Conservation (phyloP, 2,797 vertebrate genomes). For the Lepus oiostolus region DNA sequence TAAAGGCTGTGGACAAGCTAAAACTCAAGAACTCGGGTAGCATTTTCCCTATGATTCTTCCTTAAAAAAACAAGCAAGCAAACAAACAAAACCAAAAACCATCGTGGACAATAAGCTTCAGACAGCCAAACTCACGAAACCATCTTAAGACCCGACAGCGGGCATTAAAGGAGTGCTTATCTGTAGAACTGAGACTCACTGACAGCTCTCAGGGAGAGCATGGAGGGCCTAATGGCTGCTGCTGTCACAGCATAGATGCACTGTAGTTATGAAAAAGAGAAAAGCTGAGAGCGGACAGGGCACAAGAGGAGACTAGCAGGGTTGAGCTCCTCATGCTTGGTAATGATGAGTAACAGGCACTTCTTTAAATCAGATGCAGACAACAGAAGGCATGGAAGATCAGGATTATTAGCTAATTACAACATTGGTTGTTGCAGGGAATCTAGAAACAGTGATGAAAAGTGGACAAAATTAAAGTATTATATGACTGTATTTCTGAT, state of each 20-base stretch:
- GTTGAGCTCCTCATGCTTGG: neutral
- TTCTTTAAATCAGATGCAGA: conserved; percentile 8
- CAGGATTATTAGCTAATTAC: conserved; percentile 11
- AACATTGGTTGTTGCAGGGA: neutral
- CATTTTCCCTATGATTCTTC: neutral
- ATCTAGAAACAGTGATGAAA: neutral
- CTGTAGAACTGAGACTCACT: neutral
- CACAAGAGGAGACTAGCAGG: neutral
- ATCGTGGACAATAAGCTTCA: neutral
- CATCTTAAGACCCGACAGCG: neutral
- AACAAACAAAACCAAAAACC: too few species aligned
- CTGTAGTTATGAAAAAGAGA: neutral
- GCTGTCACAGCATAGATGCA: neutral
- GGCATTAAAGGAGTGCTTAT: neutral
- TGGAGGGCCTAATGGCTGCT: neutral
- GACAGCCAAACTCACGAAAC: neutral
- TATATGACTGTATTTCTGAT: neutral
- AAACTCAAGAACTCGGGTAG: neutral
- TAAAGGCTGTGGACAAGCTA: neutral
- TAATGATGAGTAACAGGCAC: neutral
- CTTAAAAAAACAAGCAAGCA: neutral
- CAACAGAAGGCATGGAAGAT: neutral
- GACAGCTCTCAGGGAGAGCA: neutral
- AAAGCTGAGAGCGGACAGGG: neutral
- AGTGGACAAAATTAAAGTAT: neutral